Evolutionary conservation across 2,113 vertebrate genomes (phyloP), one percentile per base, ranked within the genome.

Genomic region (Dendropsophus ebraccatus): DNA sequence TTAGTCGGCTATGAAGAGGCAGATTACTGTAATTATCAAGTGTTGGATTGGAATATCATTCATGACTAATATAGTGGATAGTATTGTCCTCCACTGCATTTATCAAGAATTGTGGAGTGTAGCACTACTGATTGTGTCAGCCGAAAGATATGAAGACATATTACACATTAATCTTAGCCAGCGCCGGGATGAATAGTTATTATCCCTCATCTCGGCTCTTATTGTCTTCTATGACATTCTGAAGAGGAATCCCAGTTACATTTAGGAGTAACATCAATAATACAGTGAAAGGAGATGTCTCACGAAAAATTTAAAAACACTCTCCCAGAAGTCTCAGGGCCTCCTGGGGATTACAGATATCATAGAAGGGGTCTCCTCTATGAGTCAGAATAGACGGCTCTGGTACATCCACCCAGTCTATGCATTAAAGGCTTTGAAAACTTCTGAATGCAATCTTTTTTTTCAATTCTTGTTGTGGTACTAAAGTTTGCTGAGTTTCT

Each of bases 1-100:
- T 45, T 45, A 49, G 41, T 49, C 72, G 47, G 23, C 45, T 75
- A 25, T 73, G n/a, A 45, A 76, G 49, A 52, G 25, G 37, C 10
- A 30, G 25, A 76, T 50, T 28, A 50, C 25, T 30, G n/a, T 76
- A n/a, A 76, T 76, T 76, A 76, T 76, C 70, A 73, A 45, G 70
- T 30, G 12, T 47, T 76, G 45, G 13, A 50, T 76, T 52, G 50
- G 25, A n/a, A 19, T 76, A 76, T 50, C 73, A 76, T 30, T 50
- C 73, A 52, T 50, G 47, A 76, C 73, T 50, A 50, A 76, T 76
- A 49, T 28, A 25, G 7, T 25, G 73, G 17, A 75, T 75, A 41
- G 41, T n/a, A 23, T 28, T 30, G n/a, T 17, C 16, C n/a, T 76
- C 73, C 13, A n/a, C 45, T 52, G 73, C 47, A 50, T 50, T 30